These are phyloP conservation scores for Triplophysa yarkandensis DNA, from an alignment of 2,797 vertebrate genomes.

Conservation along the genomic window DNA sequence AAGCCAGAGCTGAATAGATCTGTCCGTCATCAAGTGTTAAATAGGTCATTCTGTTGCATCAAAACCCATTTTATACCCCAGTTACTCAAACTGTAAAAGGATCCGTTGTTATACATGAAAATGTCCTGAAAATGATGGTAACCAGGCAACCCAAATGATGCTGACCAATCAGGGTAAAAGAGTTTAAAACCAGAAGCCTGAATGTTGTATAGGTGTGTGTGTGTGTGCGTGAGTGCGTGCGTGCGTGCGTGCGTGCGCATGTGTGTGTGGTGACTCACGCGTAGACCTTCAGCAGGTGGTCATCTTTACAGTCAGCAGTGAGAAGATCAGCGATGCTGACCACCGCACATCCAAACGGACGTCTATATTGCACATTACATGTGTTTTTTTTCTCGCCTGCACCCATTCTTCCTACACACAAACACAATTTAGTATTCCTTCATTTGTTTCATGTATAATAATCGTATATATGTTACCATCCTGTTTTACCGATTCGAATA, in stretches of 20 bases:
- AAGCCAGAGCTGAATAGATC: constrained; percentile 37
- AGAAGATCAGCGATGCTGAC: constrained; percentile 96
- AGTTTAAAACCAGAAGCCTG: background rate
- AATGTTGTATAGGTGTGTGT: background rate
- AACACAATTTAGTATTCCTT: constrained; percentile 25
- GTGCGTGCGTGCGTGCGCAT: background rate
- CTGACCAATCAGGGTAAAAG: background rate
- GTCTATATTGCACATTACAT: constrained; percentile 88
- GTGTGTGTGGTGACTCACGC: constrained; percentile 79
- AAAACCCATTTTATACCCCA: constrained; percentile 39
- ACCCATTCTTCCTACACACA: constrained; percentile 90
- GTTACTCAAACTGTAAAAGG: too few relatives aligned
- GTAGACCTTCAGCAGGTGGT: constrained; percentile 96
- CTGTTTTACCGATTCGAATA: constrained; percentile 92
- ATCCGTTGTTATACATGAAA: too few relatives aligned
- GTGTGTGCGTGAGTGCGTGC: background rate
- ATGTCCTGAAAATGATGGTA: background rate
- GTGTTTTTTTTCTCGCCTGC: constrained; percentile 96
- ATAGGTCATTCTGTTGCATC: constrained; percentile 62
- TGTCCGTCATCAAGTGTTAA: constrained; percentile 58
- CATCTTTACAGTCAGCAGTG: constrained; percentile 93
- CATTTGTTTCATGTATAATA: background rate
- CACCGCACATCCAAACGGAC: constrained; percentile 94
- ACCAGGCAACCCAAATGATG: background rate
- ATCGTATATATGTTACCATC: too few relatives aligned